Conservation (phyloP, 2,113 vertebrate species). For the Spermophilus dauricus region DNA sequence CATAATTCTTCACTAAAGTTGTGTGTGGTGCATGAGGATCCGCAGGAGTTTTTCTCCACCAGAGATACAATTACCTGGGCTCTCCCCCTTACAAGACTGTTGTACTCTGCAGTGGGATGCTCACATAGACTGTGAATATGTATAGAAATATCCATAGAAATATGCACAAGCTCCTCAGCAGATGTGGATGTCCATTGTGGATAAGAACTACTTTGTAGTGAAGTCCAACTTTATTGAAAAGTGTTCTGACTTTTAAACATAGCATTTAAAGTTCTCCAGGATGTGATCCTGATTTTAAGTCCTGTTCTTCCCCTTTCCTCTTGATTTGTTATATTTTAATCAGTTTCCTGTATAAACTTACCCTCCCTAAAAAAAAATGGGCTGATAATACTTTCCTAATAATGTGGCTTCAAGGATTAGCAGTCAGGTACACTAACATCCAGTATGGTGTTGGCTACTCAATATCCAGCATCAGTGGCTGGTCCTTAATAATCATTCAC, state of each 20-base stretch:
- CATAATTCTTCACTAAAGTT: background rate
- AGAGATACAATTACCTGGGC: background rate
- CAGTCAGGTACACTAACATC: background rate
- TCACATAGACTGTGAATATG: background rate
- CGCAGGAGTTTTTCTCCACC: fast-evolving
- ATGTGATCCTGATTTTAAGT: background rate
- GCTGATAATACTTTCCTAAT: background rate
- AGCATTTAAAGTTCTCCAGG: background rate
- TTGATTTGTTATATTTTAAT: background rate
- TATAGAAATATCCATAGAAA: no score
- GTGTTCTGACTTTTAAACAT: background rate
- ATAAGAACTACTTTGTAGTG: background rate
- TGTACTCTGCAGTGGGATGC: background rate
- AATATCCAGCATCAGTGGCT: no score
- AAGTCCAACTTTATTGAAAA: background rate
- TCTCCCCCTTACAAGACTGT: no score
- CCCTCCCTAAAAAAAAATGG: background rate
- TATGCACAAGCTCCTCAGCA: background rate
- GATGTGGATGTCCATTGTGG: background rate
- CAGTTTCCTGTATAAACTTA: background rate
- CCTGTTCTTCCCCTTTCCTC: background rate
- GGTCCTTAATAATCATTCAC: background rate
- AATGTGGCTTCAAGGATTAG: background rate
- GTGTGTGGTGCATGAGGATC: no score
- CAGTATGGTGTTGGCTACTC: background rate